Evolutionary conservation across 2,888 invertebrate species (phyloP), one percentile per base, ranked within the genome.

Genomic region (Lapara coniferarum): DNA sequence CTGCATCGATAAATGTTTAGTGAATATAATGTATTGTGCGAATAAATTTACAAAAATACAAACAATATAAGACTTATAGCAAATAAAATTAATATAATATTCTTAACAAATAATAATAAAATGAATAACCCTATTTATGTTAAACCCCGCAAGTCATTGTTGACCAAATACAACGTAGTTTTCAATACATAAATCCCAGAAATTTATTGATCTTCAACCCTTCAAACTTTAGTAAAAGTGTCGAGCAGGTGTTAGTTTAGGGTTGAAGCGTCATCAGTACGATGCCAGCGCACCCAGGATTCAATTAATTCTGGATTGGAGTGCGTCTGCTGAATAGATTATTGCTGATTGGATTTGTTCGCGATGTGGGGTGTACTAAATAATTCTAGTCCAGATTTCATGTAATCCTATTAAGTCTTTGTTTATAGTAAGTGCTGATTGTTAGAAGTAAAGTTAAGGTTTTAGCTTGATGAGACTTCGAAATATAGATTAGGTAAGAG

Each of bases 261-360:
- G 59, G 59, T 44, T 44, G 16, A 57, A 30, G 57, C 25, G 55
- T 10, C 37, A 30, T 68, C 49, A 68, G 25, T 16, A 6, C n/a
- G n/a, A 51, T 68, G 68, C 52, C 68, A 68, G 37, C 56, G 51
- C 58, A 46, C 46, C 58, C 14, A 68, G 30, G 57, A 68, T 68
- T 68, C 58, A 68, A 68, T 68, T 58, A 58, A 68, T 30, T 58
- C 49, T 51, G 51, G 30, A 58, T 49, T 68, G 58, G 51, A 51
- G 49, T 51, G 57, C 49, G 49, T 49, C 49, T 14, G 51, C 13
- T 16, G 68, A 68, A 58, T 68, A 68, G 66, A 52, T 66, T 25
- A 66, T 52, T 51, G 52, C 52, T 66, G 52, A 66, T 66, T 52
- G 51, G n/a, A 66, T 66, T 52, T 52, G 25, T 30, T 51, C 8